A percentile compares a stretch with the other conserved stretches of the same genome.
phyloP scores from a whole-genome alignment of 2,113 vertebrate species.

The Aegotheles bennettii region DNA sequence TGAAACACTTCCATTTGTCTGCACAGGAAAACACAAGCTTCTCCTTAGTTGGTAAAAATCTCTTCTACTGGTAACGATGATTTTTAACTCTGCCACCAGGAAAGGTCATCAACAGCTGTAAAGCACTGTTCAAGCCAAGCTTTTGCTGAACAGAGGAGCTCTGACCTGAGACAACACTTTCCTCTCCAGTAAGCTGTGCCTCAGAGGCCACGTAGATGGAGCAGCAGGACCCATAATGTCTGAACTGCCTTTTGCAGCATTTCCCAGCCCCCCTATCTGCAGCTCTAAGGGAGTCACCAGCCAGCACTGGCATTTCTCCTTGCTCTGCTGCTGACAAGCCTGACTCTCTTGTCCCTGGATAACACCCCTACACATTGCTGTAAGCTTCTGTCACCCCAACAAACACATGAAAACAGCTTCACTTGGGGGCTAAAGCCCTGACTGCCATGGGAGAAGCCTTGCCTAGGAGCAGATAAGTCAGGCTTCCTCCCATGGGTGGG shows the following conservation, averaged over 20 bases:
- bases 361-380: background rate
- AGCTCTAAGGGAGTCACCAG: background rate
- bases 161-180: fast-evolving
- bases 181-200: too few relatives aligned
- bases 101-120: background rate
- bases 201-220: background rate
- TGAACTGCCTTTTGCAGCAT: background rate
- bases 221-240: background rate
- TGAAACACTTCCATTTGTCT: background rate
- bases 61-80: background rate
- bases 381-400: background rate
- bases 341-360: background rate
- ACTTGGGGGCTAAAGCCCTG: background rate
- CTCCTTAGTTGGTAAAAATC: background rate
- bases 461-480: background rate
- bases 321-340: background rate
- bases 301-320: background rate
- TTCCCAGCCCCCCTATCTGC: background rate
- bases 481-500: background rate
- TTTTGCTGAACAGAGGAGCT: background rate
- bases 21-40: background rate
- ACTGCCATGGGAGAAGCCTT: background rate
- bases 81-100: background rate
- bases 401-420: background rate
- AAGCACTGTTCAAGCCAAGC: background rate